phyloP scores from a whole-genome alignment of 2,113 vertebrate species.

The Cavia porcellus region DNA sequence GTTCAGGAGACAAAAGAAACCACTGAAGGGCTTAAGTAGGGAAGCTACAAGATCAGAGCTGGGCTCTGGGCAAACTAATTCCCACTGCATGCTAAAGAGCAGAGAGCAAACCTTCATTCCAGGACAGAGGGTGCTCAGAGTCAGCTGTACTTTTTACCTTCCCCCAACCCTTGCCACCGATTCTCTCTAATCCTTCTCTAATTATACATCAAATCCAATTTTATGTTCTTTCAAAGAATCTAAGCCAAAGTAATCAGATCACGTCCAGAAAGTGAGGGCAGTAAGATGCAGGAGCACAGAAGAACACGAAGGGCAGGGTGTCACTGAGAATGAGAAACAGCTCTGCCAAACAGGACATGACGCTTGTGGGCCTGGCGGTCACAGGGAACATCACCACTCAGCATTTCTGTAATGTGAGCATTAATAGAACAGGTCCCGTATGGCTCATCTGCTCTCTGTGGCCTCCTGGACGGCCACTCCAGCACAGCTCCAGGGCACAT shows the following conservation, averaged over 20 bases:
- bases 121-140: not conserved
- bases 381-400: not conserved
- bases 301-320: fast-evolving
- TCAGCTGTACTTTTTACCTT: too few relatives aligned
- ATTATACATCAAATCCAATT: not conserved
- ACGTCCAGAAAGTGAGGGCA: not conserved
- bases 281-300: not conserved
- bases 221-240: constrained; percentile 45
- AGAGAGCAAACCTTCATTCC: not conserved
- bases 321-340: not conserved
- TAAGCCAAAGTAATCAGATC: constrained; percentile 19
- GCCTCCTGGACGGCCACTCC: not conserved
- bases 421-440: not conserved
- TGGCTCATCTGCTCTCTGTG: not conserved
- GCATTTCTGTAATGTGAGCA: not conserved
- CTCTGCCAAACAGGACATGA: not conserved
- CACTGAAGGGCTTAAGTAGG: not conserved
- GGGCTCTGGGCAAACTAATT: not conserved
- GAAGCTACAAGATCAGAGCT: not conserved
- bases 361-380: not conserved
- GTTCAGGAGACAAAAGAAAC: not conserved
- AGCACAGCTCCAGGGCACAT: not conserved
- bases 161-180: fast-evolving
- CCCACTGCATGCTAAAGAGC: not conserved
- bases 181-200: not conserved